Evolutionary conservation across 2,797 vertebrate genomes (phyloP).

Genomic region (Podarcis siculus): DNA sequence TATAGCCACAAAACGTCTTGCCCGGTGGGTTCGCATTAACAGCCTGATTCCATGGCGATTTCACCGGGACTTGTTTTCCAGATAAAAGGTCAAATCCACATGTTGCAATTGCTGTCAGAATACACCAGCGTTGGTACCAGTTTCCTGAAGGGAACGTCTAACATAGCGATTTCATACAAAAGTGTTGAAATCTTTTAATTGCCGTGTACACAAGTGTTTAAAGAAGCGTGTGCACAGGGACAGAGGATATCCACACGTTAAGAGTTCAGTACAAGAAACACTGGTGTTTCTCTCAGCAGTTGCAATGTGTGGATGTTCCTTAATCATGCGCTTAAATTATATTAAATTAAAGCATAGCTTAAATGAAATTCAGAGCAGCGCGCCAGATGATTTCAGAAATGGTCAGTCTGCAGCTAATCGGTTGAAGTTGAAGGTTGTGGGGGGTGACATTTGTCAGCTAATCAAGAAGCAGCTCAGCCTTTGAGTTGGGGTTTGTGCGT

Average conservation of each 20-base stretch:
- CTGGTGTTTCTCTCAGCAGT: not conserved
- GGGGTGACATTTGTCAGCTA: slow-evolving; percentile 28
- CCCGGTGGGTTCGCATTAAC: slow-evolving; percentile 58
- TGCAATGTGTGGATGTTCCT: not conserved
- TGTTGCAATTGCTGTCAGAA: not conserved
- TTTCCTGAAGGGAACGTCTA: not conserved
- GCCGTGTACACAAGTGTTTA: not conserved
- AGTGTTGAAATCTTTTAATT: not conserved
- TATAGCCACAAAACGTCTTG: slow-evolving; percentile 62
- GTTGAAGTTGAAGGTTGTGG: slow-evolving; percentile 22
- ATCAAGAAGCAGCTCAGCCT: slow-evolving; percentile 10
- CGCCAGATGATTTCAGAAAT: slow-evolving; percentile 52
- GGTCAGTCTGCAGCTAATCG: slow-evolving; percentile 26
- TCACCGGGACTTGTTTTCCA: not conserved
- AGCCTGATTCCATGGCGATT: not conserved
- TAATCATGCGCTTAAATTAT: not conserved
- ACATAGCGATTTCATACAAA: not conserved
- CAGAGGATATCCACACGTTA: not conserved
- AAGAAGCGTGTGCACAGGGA: not conserved
- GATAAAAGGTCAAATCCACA: not conserved
- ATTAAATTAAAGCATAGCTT: not conserved
- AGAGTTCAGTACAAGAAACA: not conserved
- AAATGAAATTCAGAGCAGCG: slow-evolving; percentile 58
- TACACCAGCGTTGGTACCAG: not conserved
- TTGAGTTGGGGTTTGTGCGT: not conserved